Evolutionary conservation across 2,888 invertebrate species (phyloP), one percentile per base, ranked within the genome.

Genomic region (Trissonchulus sp.): DNA sequence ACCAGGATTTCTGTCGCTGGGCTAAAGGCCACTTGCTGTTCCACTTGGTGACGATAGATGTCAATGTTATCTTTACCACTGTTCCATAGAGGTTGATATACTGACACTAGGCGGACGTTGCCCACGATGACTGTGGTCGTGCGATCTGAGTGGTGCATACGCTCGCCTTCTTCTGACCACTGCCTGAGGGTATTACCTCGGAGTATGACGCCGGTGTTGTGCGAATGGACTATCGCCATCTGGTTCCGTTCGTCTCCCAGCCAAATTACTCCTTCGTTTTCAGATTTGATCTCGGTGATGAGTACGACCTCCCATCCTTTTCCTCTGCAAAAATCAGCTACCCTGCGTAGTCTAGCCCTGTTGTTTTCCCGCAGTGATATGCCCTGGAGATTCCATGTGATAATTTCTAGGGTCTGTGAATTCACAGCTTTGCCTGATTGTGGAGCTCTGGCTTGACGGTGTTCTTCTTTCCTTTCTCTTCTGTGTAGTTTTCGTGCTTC

Each of bases 371-470:
- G 15, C 18, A 65, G 8, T 3, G 65, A 65, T 30, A 65, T 65
- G 31, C 65, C 65, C 34, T 65, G 65, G 15, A 65, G 34, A 65
- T 65, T 65, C 65, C 65, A 65, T n/a, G n/a, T n/a, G n/a, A n/a
- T n/a, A n/a, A n/a, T n/a, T n/a, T n/a, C n/a, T n/a, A n/a, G n/a
- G n/a, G n/a, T n/a, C n/a, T n/a, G n/a, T n/a, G n/a, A n/a, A n/a
- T n/a, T n/a, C n/a, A n/a, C n/a, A n/a, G n/a, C n/a, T n/a, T n/a
- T n/a, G n/a, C n/a, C n/a, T n/a, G n/a, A n/a, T n/a, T n/a, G n/a
- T n/a, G n/a, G n/a, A n/a, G n/a, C n/a, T n/a, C n/a, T n/a, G n/a
- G n/a, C n/a, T n/a, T n/a, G n/a, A n/a, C n/a, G n/a, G n/a, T n/a
- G n/a, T n/a, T n/a, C n/a, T n/a, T n/a, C n/a, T n/a, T n/a, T n/a